Percentiles rank a stretch among this genome's conserved stretches.
Conservation (phyloP, 2,113 vertebrate genomes). For the Neodon shergylaensis region DNA sequence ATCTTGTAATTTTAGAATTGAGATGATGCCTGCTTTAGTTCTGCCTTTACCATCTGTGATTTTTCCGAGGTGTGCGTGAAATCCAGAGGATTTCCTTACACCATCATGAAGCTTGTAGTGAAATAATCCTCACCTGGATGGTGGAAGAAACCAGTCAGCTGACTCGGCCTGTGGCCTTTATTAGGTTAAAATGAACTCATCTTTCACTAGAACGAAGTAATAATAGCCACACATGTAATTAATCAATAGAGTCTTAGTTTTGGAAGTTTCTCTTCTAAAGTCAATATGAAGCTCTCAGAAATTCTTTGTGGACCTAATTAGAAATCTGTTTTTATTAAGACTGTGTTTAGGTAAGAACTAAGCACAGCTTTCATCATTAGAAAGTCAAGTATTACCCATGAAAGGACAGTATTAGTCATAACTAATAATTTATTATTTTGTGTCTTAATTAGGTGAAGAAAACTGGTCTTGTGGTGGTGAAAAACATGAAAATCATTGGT, state of each 20-base stretch:
- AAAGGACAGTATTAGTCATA: not conserved
- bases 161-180: conserved; percentile 2
- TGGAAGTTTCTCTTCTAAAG: conserved; percentile 54
- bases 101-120: not conserved
- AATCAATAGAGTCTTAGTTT: conserved; percentile 37
- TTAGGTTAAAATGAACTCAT: conserved; percentile 20
- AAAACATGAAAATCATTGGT: conserved; percentile 91
- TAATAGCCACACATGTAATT: conserved; percentile 18
- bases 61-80: conserved; percentile 33
- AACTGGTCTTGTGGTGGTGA: conserved; percentile 94
- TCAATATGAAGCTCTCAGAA: conserved; percentile 40
- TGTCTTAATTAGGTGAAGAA: conserved; percentile 86
- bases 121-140: not conserved
- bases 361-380: conserved; percentile 49
- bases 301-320: not conserved
- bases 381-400: conserved; percentile 40
- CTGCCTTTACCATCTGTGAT: conserved; percentile 25
- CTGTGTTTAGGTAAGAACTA: conserved; percentile 49
- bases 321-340: conserved; percentile 35
- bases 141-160: conserved; percentile 20
- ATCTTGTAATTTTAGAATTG: not conserved
- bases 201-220: conserved; percentile 20
- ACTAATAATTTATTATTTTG: conserved; percentile 66
- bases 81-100: not conserved
- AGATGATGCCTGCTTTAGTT: conserved; percentile 34